A percentile compares a stretch with the other conserved stretches of the same genome.
These are phyloP conservation scores for Luffia ferchaultella DNA, from an alignment of 2,888 invertebrate genomes.

Conservation along the genomic window DNA sequence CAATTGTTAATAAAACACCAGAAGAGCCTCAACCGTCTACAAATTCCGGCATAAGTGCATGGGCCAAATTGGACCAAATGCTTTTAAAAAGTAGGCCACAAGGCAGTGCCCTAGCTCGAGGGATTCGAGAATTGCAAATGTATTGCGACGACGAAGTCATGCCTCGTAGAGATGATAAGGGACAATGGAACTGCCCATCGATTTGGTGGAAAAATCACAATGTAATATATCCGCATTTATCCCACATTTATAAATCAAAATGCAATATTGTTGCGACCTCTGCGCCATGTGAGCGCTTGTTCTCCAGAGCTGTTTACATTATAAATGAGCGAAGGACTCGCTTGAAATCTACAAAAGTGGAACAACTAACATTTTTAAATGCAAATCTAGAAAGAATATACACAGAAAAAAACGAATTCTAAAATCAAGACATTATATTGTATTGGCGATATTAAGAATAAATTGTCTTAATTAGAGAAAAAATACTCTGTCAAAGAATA, in stretches of 20 bases:
- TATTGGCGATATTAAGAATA: too few relatives aligned
- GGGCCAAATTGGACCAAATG: slow-evolving; percentile 15
- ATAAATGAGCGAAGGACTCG: slow-evolving; percentile 11
- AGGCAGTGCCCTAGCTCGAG: slow-evolving; percentile 16
- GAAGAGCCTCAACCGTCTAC: neutral
- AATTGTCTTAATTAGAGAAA: too few relatives aligned
- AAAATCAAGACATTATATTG: too few relatives aligned
- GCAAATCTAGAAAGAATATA: too few relatives aligned
- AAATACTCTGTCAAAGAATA: too few relatives aligned
- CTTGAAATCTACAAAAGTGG: slow-evolving; percentile 10
- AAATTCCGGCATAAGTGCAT: slow-evolving; percentile 4
- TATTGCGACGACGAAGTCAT: slow-evolving; percentile 12
- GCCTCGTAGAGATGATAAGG: slow-evolving; percentile 10
- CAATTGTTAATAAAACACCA: neutral
- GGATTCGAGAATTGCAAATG: slow-evolving; percentile 16
- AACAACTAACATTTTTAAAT: slow-evolving; percentile 13
- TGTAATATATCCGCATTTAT: slow-evolving; percentile 14
- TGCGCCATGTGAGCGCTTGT: slow-evolving; percentile 15
- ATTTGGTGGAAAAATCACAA: slow-evolving; percentile 16
- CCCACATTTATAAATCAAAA: slow-evolving; percentile 6
- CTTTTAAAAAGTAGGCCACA: neutral
- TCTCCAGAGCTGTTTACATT: slow-evolving; percentile 12
- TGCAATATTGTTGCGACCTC: slow-evolving; percentile 15
- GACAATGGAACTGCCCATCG: slow-evolving; percentile 13
- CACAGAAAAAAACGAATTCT: too few relatives aligned